These are phyloP conservation scores for Myocastor coypus DNA, from an alignment of 2,113 vertebrate genomes.

Conservation along the genomic window DNA sequence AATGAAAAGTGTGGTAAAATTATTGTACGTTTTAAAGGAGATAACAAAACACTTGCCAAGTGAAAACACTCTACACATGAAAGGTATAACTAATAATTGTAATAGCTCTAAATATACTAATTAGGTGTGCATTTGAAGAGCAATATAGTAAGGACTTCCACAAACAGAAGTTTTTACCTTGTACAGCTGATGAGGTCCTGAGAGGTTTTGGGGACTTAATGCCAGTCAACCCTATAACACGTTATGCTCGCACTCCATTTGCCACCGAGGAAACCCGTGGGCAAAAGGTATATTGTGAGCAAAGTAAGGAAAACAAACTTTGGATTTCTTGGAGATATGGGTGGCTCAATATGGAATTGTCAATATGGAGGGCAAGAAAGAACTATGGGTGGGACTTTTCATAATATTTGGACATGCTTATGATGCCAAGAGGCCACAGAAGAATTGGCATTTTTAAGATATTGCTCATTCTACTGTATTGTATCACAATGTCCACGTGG, in stretches of 20 bases:
- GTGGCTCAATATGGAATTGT: neutral
- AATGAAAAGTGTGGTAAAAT: neutral
- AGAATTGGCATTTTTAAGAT: neutral
- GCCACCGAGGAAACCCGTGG: neutral
- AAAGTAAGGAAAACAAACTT: neutral
- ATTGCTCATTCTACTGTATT: neutral
- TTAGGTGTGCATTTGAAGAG: neutral
- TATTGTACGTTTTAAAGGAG: slow-evolving; percentile 5
- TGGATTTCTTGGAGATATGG: neutral
- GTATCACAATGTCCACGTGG: neutral
- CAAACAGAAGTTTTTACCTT: neutral
- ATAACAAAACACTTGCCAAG: neutral
- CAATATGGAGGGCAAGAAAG: neutral
- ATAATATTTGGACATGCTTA: neutral
- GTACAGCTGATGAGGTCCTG: neutral
- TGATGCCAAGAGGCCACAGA: neutral
- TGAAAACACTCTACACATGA: neutral
- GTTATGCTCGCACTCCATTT: neutral
- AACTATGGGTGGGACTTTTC: neutral
- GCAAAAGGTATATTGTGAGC: neutral
- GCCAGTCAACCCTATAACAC: neutral
- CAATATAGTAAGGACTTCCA: neutral
- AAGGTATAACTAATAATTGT: neutral
- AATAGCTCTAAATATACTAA: neutral
- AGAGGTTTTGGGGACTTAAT: neutral